Evolutionary conservation across 2,797 vertebrate species (phyloP).

Genomic region (Gymnothorax reevesii): DNA sequence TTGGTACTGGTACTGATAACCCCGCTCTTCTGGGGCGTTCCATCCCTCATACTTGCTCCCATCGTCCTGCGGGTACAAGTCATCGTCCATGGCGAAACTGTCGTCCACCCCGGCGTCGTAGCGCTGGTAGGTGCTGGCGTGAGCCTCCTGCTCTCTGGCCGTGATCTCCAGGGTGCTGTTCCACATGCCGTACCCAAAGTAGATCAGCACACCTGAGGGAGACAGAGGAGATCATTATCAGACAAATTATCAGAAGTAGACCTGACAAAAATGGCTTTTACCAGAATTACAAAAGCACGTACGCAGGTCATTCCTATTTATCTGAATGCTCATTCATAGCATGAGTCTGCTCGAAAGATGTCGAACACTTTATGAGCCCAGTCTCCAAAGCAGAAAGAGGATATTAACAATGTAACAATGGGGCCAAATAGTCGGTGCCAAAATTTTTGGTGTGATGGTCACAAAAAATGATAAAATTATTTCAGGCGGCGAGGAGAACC

Average conservation of each 20-base stretch:
- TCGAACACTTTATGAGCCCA: no score
- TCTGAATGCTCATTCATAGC: no score
- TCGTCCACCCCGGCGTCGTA: constrained; percentile 90
- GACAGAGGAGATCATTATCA: neutral
- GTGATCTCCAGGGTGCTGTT: constrained; percentile 92
- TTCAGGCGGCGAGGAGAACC: no score
- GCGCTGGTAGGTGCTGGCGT: constrained; percentile 92
- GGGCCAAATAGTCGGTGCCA: no score
- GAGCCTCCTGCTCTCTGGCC: constrained; percentile 82
- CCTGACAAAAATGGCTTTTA: no score
- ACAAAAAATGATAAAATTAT: no score
- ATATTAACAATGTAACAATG: no score
- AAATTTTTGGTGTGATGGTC: no score
- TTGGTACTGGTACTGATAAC: constrained; percentile 66
- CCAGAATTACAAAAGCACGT: no score
- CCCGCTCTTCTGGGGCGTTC: constrained; percentile 78
- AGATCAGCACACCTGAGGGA: constrained; percentile 88
- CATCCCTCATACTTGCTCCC: constrained; percentile 80
- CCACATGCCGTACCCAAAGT: constrained; percentile 92
- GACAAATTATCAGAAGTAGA: neutral
- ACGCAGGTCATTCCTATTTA: no score
- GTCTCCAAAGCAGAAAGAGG: no score
- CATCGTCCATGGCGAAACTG: constrained; percentile 77
- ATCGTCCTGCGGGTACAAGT: constrained; percentile 65
- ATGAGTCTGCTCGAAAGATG: no score